Conservation (phyloP, 2,888 invertebrate genomes). For the Drosophila tripunctata region DNA sequence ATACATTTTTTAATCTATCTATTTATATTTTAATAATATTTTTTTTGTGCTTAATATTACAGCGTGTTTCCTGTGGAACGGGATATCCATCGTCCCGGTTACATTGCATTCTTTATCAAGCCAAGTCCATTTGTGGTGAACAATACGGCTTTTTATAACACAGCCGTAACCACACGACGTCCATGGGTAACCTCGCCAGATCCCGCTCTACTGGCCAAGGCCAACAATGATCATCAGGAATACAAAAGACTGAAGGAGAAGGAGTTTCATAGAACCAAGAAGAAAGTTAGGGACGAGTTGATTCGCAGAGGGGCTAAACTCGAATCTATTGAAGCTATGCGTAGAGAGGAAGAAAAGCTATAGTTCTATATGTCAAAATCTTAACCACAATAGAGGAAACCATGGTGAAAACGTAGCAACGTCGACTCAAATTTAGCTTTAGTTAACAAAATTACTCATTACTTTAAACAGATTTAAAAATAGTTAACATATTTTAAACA, state of each 20-base stretch:
- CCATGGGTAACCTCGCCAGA: conserved; percentile 46
- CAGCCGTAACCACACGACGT: conserved; percentile 52
- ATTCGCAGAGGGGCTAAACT: not conserved
- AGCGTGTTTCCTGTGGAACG: conserved; percentile 64
- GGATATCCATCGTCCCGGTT: conserved; percentile 43
- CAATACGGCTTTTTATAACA: conserved; percentile 53
- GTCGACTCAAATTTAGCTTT: not conserved
- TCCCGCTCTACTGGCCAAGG: conserved; percentile 11
- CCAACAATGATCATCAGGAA: not conserved
- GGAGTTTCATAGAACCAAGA: conserved; percentile 16
- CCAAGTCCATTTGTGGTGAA: conserved; percentile 51
- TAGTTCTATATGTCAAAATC: not conserved
- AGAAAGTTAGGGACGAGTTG: conserved; percentile 26
- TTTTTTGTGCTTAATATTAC: not conserved
- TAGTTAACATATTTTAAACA: not conserved
- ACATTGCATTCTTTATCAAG: conserved; percentile 61
- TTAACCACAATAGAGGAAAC: not conserved
- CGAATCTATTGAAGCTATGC: conserved; percentile 1
- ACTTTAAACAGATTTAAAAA: not conserved
- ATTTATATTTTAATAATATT: too few relatives aligned
- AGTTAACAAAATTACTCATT: conserved; percentile 26
- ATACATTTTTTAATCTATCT: too few relatives aligned
- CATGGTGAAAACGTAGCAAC: conserved; percentile 3
- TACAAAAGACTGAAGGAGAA: conserved; percentile 1
- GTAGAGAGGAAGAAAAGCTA: conserved; percentile 4